These are phyloP conservation scores for Onychostoma macrolepis DNA, from an alignment of 2,113 vertebrate species.

Conservation along the genomic window DNA sequence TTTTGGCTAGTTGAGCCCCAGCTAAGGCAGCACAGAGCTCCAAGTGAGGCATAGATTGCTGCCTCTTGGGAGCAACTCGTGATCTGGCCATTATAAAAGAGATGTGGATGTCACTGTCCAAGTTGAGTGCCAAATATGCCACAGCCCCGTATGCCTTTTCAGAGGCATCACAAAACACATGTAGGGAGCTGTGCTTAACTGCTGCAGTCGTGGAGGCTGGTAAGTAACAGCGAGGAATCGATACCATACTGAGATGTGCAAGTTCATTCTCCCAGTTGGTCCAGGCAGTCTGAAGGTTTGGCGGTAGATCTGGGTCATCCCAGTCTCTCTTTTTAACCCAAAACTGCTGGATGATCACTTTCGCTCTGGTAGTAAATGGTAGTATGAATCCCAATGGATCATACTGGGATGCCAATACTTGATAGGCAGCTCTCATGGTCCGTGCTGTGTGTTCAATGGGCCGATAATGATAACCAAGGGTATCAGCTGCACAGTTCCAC, in stretches of 20 bases:
- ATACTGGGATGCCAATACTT: neutral
- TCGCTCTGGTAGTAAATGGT: neutral
- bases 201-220: neutral
- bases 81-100: slow-evolving; percentile 24
- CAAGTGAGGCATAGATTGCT: neutral
- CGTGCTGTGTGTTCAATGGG: neutral
- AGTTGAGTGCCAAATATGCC: neutral
- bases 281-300: neutral
- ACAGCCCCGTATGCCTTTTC: neutral
- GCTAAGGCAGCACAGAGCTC: neutral
- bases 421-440: neutral
- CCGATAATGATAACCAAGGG: neutral
- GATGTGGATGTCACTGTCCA: too few species aligned
- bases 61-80: neutral
- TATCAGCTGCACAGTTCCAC: neutral
- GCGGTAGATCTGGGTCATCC: neutral
- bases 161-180: neutral
- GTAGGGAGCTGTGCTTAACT: neutral
- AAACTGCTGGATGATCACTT: neutral
- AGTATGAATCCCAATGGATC: neutral
- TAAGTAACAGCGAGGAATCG: neutral
- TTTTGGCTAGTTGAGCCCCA: neutral
- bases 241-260: neutral
- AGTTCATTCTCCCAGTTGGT: neutral
- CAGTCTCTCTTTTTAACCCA: neutral